Conservation (phyloP, 2,113 vertebrate species). For the Verasper variegatus region DNA sequence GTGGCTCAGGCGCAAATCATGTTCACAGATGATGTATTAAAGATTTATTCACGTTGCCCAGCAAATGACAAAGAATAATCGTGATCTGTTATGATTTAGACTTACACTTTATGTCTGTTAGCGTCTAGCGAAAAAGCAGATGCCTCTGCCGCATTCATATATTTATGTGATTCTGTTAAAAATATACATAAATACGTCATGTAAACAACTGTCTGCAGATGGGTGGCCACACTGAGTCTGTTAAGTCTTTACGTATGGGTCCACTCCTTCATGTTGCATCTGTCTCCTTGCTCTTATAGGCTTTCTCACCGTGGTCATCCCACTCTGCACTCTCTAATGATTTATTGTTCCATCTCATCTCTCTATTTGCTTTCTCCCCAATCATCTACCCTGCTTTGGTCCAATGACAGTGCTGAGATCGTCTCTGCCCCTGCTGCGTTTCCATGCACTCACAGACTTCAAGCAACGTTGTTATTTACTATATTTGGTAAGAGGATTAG, state of each 20-base stretch:
- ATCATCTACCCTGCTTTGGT: conserved; percentile 7
- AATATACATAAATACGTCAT: background rate
- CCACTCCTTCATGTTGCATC: conserved; percentile 11
- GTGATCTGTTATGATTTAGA: too few species aligned
- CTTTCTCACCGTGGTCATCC: conserved; percentile 33
- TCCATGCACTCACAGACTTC: conserved; percentile 7
- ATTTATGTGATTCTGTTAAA: background rate
- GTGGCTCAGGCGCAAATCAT: too few species aligned
- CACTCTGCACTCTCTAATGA: conserved; percentile 27
- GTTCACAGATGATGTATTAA: too few species aligned
- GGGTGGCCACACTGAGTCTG: background rate
- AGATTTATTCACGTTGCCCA: too few species aligned
- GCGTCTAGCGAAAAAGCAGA: too few species aligned
- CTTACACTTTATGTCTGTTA: too few species aligned
- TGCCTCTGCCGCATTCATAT: too few species aligned
- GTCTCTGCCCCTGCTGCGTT: conserved; percentile 13
- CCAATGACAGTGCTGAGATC: conserved; percentile 5
- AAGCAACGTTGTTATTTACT: conserved; percentile 18
- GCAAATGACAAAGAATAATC: too few species aligned
- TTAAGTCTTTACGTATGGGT: background rate
- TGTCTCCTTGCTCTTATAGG: conserved; percentile 17
- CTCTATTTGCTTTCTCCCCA: conserved; percentile 21
- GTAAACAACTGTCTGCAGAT: conserved; percentile 8
- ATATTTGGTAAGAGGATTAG: conserved; percentile 15
- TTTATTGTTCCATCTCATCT: conserved; percentile 46